phyloP scores from a whole-genome alignment of 2,888 invertebrate genomes.

The Pterostichus niger region DNA sequence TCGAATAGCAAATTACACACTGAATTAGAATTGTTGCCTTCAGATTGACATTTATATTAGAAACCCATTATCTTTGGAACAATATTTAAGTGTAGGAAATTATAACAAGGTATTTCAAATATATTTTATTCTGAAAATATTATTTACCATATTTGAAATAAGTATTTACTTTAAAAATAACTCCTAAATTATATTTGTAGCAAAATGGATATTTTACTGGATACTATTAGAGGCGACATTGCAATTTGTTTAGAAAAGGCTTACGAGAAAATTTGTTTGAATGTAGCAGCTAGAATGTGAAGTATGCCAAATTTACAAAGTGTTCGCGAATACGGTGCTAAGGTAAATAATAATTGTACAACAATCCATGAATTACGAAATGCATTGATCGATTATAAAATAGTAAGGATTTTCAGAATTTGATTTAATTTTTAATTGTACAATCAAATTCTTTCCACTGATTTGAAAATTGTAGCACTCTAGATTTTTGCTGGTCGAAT shows the following conservation, averaged over 20 bases:
- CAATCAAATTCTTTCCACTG: conserved; percentile 85
- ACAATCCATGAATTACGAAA: too few relatives aligned
- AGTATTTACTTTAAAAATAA: too few relatives aligned
- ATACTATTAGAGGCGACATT: conserved; percentile 97
- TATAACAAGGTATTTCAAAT: conserved; percentile 93
- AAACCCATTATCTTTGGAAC: conserved; percentile 97
- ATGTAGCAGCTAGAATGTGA: conserved; percentile 93
- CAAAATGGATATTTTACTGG: conserved; percentile 94
- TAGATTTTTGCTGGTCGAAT: conserved; percentile 87
- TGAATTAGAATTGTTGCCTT: conserved; percentile 94
- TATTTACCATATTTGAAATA: too few relatives aligned
- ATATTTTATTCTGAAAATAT: background rate
- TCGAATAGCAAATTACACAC: conserved; percentile 98
- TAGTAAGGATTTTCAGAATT: too few relatives aligned
- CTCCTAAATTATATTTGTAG: conserved; percentile 72
- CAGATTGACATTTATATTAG: conserved; percentile 95
- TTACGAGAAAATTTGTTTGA: conserved; percentile 92
- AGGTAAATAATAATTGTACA: conserved; percentile 78
- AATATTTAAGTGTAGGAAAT: conserved; percentile 99
- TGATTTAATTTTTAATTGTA: conserved; percentile 73
- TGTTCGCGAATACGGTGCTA: conserved; percentile 88
- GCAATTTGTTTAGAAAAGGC: conserved; percentile 98
- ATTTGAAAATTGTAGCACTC: conserved; percentile 86
- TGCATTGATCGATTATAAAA: too few relatives aligned
- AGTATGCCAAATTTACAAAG: conserved; percentile 89